Percentiles rank a stretch among this genome's conserved stretches.
Conservation (phyloP, 1,140 invertebrate species). For the Drosophila watanabei region DNA sequence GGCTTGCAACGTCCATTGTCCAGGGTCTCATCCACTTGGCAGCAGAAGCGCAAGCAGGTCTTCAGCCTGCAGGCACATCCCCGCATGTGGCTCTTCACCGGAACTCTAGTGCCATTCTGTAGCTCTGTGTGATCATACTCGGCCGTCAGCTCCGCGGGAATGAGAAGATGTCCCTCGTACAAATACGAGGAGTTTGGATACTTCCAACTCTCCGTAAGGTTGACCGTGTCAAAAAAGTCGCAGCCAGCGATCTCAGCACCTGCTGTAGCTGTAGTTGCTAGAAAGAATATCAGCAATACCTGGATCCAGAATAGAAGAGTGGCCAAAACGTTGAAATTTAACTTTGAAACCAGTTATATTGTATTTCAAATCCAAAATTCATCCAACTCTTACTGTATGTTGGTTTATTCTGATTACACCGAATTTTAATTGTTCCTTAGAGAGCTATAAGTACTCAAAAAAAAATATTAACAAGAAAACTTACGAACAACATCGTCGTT, state of each 20-base stretch:
- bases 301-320: neutral
- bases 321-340: too few species aligned
- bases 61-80: slow-evolving; percentile 64
- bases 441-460: neutral
- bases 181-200: slow-evolving; percentile 60
- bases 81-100: slow-evolving; percentile 43
- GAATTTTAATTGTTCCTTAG: neutral
- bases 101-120: neutral
- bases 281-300: neutral
- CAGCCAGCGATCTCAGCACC: slow-evolving; percentile 47
- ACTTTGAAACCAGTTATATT: too few species aligned
- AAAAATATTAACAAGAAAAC: neutral
- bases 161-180: slow-evolving; percentile 44
- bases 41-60: slow-evolving; percentile 66
- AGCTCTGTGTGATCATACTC: slow-evolving; percentile 51
- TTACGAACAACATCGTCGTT: neutral
- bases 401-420: neutral
- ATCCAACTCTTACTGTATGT: neutral
- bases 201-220: slow-evolving; percentile 25
- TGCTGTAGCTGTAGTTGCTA: neutral
- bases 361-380: neutral
- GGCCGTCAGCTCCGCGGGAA: slow-evolving; percentile 49
- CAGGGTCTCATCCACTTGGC: slow-evolving; percentile 32
- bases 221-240: slow-evolving; percentile 63
- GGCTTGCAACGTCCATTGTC: neutral